Evolutionary conservation across 2,113 vertebrate species (phyloP).

Genomic region (Sula dactylatra): DNA sequence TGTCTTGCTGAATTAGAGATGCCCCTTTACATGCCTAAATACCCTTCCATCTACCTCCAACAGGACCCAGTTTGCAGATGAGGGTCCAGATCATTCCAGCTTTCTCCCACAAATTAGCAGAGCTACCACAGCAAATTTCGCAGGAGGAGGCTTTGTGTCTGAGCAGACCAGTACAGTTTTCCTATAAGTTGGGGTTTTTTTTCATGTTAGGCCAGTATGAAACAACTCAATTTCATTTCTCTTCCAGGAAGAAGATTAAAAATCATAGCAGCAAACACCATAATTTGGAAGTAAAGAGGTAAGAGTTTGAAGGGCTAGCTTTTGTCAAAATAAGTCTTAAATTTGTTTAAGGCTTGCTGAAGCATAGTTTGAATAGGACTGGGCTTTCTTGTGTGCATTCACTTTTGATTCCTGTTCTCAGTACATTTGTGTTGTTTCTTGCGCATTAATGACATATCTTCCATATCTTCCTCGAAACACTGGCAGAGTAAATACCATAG

Average conservation of each 20-base stretch:
- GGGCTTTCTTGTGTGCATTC: neutral
- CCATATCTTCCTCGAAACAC: neutral
- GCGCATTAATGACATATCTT: neutral
- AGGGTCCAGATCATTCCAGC: neutral
- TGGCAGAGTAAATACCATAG: neutral
- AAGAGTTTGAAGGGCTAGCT: neutral
- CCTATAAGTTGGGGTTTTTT: neutral
- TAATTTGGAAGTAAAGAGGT: neutral
- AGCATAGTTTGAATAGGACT: neutral
- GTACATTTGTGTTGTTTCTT: neutral
- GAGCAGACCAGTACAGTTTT: neutral
- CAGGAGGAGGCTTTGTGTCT: neutral
- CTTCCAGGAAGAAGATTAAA: neutral
- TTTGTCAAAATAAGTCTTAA: neutral
- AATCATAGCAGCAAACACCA: neutral
- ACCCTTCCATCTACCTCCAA: neutral
- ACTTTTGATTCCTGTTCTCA: neutral
- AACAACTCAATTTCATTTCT: neutral
- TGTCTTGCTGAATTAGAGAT: neutral
- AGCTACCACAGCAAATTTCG: neutral
- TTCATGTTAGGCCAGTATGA: neutral
- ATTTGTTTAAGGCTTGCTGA: neutral
- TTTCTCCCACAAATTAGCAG: neutral
- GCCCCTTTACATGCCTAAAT: neutral
- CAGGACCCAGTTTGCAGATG: neutral